A percentile compares a stretch with the other conserved stretches of the same genome.
phyloP scores from a whole-genome alignment of 2,888 invertebrate species.

The Stratiomys singularior region DNA sequence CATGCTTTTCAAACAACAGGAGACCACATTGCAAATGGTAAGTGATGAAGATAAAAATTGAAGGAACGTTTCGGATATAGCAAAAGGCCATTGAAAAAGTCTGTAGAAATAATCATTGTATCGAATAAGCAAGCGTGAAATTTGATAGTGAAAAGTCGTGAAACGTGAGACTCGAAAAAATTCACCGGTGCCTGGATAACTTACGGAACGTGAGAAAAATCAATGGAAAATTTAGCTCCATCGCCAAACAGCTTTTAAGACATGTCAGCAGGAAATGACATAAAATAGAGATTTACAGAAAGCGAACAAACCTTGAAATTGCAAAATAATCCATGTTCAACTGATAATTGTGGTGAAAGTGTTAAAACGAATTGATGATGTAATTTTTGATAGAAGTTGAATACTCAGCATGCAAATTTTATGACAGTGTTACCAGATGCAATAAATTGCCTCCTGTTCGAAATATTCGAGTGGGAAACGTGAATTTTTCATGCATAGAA shows the following conservation, averaged over 20 bases:
- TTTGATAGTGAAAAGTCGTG: neutral
- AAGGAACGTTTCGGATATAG: too few relatives aligned
- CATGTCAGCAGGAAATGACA: neutral
- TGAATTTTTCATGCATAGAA: too few relatives aligned
- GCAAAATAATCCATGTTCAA: neutral
- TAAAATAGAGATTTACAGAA: neutral
- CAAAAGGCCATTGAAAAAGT: too few relatives aligned
- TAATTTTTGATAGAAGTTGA: constrained; percentile 7
- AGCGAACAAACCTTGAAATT: neutral
- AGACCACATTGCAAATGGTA: constrained; percentile 64
- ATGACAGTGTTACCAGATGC: constrained; percentile 13
- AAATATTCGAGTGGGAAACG: too few relatives aligned
- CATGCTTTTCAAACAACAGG: constrained; percentile 66
- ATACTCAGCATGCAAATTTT: neutral
- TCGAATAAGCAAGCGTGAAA: neutral
- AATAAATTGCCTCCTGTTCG: too few relatives aligned
- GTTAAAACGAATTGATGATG: constrained; percentile 24
- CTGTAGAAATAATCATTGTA: neutral
- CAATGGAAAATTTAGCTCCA: neutral
- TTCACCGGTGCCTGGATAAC: constrained; percentile 10
- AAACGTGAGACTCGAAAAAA: neutral
- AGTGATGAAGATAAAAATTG: constrained; percentile 54
- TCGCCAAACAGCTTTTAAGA: neutral
- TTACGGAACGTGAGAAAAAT: neutral
- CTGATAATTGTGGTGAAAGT: neutral